Conservation (phyloP, 2,888 invertebrate genomes). For the Cephus nigrinus region DNA sequence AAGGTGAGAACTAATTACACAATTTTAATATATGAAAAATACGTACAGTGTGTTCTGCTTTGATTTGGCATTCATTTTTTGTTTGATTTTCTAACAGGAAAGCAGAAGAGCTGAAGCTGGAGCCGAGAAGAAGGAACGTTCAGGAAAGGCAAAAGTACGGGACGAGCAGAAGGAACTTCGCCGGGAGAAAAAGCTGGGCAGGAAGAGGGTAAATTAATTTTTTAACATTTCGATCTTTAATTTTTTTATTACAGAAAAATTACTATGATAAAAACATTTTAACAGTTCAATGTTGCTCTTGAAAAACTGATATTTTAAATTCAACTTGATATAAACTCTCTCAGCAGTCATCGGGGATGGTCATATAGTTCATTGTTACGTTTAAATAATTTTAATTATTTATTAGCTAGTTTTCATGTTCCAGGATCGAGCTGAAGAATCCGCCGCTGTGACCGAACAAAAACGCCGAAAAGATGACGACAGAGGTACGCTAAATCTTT, state of each 20-base stretch:
- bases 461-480: constrained; percentile 85
- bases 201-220: constrained; percentile 76
- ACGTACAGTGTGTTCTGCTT: constrained; percentile 37
- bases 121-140: constrained; percentile 60
- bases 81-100: constrained; percentile 43
- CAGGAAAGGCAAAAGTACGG: constrained; percentile 65
- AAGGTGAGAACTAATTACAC: constrained; percentile 72
- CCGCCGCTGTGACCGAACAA: constrained; percentile 73
- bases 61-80: constrained; percentile 15
- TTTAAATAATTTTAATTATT: constrained; percentile 13
- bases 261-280: background rate
- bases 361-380: background rate
- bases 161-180: constrained; percentile 85
- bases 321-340: constrained; percentile 20
- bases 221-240: background rate
- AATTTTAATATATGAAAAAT: constrained; percentile 56
- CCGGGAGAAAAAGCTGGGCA: constrained; percentile 83
- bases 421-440: constrained; percentile 81
- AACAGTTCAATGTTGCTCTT: background rate
- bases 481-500: constrained; percentile 70
- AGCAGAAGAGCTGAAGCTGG: constrained; percentile 52
- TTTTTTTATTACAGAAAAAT: background rate
- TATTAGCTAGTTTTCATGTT: constrained; percentile 36
- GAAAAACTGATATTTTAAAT: background rate
- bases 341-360: background rate